Evolutionary conservation across 2,888 invertebrate species (phyloP).

Genomic region (Tenthredo amoena): DNA sequence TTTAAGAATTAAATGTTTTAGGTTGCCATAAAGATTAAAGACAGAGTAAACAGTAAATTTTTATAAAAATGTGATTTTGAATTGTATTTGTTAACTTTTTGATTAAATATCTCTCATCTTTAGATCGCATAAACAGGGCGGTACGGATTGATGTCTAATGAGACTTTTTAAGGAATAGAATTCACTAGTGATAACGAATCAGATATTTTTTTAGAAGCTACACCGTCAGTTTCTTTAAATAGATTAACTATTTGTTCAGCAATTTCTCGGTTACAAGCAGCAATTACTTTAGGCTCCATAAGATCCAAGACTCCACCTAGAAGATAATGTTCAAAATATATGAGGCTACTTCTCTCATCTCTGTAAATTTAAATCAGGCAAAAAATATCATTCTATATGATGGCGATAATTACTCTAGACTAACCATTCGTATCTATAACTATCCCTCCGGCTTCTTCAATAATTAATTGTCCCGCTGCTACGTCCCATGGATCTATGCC

Average conservation of each 20-base stretch:
- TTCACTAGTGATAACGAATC: background rate
- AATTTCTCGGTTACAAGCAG: constrained; percentile 79
- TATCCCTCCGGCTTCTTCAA: constrained; percentile 88
- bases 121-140: background rate
- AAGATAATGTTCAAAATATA: background rate
- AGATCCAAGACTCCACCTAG: constrained; percentile 79
- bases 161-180: background rate
- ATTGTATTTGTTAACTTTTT: background rate
- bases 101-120: background rate
- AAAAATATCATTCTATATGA: background rate
- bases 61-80: background rate
- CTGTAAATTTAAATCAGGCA: background rate
- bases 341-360: background rate
- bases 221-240: constrained; percentile 78
- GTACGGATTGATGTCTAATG: background rate
- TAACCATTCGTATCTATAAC: constrained; percentile 83
- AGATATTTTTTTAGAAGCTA: constrained; percentile 57
- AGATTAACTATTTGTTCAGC: constrained; percentile 78
- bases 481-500: constrained; percentile 90
- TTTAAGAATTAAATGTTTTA: background rate
- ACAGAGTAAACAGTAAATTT: background rate
- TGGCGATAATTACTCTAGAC: constrained; percentile 48
- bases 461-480: constrained; percentile 86
- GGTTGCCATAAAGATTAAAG: background rate
- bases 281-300: constrained; percentile 81